Evolutionary conservation across 2,797 vertebrate species (phyloP).

Genomic region (Phoxinus dragarum): DNA sequence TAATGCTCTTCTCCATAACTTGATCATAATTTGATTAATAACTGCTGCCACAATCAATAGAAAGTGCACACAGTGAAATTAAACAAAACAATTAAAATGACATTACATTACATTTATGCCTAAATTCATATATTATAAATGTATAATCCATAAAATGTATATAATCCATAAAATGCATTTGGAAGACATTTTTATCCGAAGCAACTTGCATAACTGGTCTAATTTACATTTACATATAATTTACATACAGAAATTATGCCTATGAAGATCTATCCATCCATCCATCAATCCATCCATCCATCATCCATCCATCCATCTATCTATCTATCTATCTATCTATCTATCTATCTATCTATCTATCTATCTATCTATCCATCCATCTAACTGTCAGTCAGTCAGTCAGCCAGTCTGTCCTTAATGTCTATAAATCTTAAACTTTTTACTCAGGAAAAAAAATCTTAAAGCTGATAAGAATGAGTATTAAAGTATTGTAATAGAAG

Average conservation of each 20-base stretch:
- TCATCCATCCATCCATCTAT: not conserved
- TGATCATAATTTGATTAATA: not conserved
- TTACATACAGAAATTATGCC: too few relatives aligned
- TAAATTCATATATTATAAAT: too few relatives aligned
- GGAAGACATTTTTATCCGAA: not conserved
- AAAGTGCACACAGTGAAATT: not conserved
- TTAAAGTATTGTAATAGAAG: not conserved
- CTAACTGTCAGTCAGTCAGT: not conserved
- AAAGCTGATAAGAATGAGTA: not conserved
- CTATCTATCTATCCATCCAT: not conserved
- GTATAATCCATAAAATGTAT: not conserved
- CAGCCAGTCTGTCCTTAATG: not conserved
- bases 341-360: not conserved
- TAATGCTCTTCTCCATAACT: conserved; percentile 1
- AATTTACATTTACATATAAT: too few relatives aligned
- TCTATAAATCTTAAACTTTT: not conserved
- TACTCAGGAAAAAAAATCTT: not conserved
- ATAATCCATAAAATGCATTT: not conserved
- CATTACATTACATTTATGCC: not conserved
- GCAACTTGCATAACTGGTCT: not conserved
- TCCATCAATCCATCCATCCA: not conserved
- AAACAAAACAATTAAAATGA: not conserved
- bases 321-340: too few relatives aligned
- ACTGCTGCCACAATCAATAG: not conserved
- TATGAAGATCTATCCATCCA: not conserved